Conservation (phyloP, 2,888 invertebrate genomes). For the Ormyrus pomaceus region DNA sequence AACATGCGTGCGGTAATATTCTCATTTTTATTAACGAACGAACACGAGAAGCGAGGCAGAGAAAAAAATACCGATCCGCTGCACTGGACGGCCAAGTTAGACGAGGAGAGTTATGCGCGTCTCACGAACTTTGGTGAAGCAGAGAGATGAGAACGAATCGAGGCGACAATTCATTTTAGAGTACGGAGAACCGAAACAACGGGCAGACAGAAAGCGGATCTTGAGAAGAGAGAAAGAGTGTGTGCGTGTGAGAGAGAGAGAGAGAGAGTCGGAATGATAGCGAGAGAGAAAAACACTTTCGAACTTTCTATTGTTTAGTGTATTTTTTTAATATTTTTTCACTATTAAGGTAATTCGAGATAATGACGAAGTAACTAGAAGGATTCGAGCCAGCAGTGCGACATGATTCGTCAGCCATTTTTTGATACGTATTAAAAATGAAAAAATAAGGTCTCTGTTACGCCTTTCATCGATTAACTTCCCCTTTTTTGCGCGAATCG, state of each 20-base stretch:
- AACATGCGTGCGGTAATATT: neutral
- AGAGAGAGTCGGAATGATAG: slow-evolving; percentile 20
- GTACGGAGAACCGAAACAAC: neutral
- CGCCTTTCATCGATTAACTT: slow-evolving; percentile 33
- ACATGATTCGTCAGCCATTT: slow-evolving; percentile 37
- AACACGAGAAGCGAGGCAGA: too few species aligned
- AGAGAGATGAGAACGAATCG: neutral
- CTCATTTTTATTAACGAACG: too few species aligned
- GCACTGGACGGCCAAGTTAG: neutral
- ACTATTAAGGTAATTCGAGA: slow-evolving; percentile 35
- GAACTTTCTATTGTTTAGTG: slow-evolving; percentile 44
- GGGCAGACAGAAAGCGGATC: neutral
- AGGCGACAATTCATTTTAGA: slow-evolving; percentile 4
- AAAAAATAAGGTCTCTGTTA: slow-evolving; percentile 17
- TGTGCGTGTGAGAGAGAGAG: neutral
- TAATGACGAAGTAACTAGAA: slow-evolving; percentile 45
- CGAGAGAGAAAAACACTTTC: slow-evolving; percentile 21
- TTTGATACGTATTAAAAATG: slow-evolving; percentile 43
- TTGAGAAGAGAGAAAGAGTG: slow-evolving; percentile 1
- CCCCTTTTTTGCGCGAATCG: slow-evolving; percentile 4
- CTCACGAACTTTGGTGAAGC: neutral
- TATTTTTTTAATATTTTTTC: slow-evolving; percentile 52
- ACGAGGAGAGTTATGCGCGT: neutral
- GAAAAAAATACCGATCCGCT: too few species aligned
- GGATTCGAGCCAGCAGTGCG: slow-evolving; percentile 27